These are phyloP conservation scores for Tachina lurida DNA, from an alignment of 2,888 invertebrate species.

Conservation along the genomic window DNA sequence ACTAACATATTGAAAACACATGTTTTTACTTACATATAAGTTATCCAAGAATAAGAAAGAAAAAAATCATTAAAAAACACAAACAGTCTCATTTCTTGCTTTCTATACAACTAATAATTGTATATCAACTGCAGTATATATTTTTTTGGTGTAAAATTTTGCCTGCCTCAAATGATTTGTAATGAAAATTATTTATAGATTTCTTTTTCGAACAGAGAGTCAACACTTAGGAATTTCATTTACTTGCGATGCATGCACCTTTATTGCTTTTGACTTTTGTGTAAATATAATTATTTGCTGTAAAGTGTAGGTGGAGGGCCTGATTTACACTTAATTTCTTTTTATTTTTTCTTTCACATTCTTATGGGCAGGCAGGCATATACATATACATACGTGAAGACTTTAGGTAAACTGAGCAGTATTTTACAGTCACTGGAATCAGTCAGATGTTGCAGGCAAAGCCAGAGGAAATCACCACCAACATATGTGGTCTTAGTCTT, in stretches of 20 bases:
- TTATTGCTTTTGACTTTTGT: constrained; percentile 65
- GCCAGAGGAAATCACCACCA: constrained; percentile 52
- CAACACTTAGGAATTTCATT: constrained; percentile 64
- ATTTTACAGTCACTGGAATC: neutral
- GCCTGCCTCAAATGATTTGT: constrained; percentile 57
- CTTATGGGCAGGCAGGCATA: neutral
- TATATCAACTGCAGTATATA: neutral
- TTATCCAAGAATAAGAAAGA: constrained; percentile 44
- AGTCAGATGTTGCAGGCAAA: constrained; percentile 22
- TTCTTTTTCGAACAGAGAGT: constrained; percentile 39
- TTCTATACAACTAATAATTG: constrained; percentile 63
- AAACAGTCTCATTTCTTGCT: constrained; percentile 33
- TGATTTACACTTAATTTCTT: constrained; percentile 9
- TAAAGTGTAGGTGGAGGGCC: constrained; percentile 61
- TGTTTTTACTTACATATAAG: constrained; percentile 65
- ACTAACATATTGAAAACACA: constrained; percentile 68
- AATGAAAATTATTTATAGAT: constrained; percentile 65
- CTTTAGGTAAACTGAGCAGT: constrained; percentile 54
- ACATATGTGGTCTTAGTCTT: constrained; percentile 62
- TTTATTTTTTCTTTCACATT: neutral
- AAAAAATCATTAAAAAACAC: constrained; percentile 10
- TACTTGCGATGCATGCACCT: constrained; percentile 58
- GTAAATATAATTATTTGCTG: constrained; percentile 29
- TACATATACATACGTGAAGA: neutral
- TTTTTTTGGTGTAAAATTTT: constrained; percentile 34